phyloP scores from a whole-genome alignment of 1,140 invertebrate species.

The Cotesia vestalis region DNA sequence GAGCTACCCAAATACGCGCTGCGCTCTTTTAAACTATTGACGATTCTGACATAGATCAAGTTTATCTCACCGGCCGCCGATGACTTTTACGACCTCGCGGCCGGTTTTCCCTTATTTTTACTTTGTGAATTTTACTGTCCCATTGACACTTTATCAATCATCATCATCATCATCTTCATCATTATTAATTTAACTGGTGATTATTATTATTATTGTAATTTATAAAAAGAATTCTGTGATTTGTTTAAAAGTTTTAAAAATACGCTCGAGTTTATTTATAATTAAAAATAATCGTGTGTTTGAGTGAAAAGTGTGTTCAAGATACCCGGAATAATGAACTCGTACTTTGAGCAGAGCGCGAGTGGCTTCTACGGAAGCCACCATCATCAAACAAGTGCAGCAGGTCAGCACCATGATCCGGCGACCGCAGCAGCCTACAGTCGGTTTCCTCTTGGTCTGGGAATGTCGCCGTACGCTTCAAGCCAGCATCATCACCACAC shows the following conservation, averaged over 20 bases:
- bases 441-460: conserved; percentile 83
- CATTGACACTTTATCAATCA: conserved; percentile 10
- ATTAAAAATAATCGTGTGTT: conserved; percentile 47
- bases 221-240: no score
- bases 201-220: background rate
- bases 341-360: conserved; percentile 89
- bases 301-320: conserved; percentile 50
- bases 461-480: conserved; percentile 83
- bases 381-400: conserved; percentile 78
- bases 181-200: conserved; percentile 12
- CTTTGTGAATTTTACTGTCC: conserved; percentile 3
- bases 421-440: conserved; percentile 76
- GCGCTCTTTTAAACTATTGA: conserved; percentile 56
- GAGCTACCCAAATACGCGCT: conserved; percentile 50
- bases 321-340: conserved; percentile 80
- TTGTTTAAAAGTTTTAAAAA: background rate
- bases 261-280: conserved; percentile 40
- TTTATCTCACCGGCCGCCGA: conserved; percentile 47
- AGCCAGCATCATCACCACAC: conserved; percentile 80
- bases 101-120: conserved; percentile 25
- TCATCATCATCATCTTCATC: background rate
- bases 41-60: conserved; percentile 44
- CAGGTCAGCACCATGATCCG: conserved; percentile 75
- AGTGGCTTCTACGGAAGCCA: conserved; percentile 89
- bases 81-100: conserved; percentile 57